phyloP scores from a whole-genome alignment of 1,140 invertebrate species.

The Aleiodes sp. region DNA sequence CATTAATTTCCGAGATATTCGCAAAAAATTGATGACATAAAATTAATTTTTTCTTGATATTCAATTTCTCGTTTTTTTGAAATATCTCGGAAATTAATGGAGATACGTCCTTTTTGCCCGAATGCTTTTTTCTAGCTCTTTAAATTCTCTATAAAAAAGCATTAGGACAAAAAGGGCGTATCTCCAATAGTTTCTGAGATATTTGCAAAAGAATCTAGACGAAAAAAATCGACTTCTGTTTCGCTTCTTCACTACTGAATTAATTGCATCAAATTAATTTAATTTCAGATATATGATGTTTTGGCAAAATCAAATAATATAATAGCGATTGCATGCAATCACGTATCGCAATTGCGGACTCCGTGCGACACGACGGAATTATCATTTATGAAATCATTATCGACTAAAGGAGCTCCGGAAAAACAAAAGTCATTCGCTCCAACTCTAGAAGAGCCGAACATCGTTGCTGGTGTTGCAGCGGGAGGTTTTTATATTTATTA shows the following conservation, averaged over 20 bases:
- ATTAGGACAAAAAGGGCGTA: too few species aligned
- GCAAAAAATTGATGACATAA: too few species aligned
- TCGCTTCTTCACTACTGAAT: not conserved
- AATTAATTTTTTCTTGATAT: too few species aligned
- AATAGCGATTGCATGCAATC: constrained; percentile 47
- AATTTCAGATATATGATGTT: constrained; percentile 51
- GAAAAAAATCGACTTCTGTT: not conserved
- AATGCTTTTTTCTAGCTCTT: too few species aligned
- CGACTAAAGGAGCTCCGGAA: constrained; percentile 42
- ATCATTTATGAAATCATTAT: constrained; percentile 51
- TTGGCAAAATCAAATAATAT: constrained; percentile 45
- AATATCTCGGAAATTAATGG: too few species aligned
- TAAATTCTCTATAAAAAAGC: too few species aligned
- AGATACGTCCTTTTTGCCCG: too few species aligned
- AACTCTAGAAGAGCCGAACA: constrained; percentile 56
- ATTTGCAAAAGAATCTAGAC: not conserved
- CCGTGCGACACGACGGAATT: constrained; percentile 37
- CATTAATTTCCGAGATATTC: too few species aligned
- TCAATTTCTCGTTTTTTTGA: too few species aligned
- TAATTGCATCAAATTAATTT: not conserved
- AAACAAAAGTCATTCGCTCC: constrained; percentile 35
- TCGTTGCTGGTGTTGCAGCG: constrained; percentile 55
- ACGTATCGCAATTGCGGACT: constrained; percentile 52
- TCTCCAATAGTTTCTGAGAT: not conserved
- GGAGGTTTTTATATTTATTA: constrained; percentile 51